phyloP scores from a whole-genome alignment of 2,888 invertebrate genomes.

The Lepidocyrtoides sp. region DNA sequence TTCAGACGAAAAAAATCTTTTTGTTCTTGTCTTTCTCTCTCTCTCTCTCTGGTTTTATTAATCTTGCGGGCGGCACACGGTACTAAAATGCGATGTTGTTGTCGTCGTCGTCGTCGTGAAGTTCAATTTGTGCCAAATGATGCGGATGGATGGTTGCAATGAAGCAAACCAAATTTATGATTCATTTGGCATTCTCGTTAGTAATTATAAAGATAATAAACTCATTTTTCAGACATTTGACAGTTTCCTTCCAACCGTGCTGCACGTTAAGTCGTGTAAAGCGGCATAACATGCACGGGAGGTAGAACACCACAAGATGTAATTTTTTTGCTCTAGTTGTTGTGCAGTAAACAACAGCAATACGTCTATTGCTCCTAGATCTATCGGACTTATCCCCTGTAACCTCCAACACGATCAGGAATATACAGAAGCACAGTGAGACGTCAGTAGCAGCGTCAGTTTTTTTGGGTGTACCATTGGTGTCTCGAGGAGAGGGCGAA shows the following conservation, averaged over 20 bases:
- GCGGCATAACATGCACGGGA: conserved; percentile 29
- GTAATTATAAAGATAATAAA: conserved; percentile 80
- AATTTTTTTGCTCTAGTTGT: conserved; percentile 20
- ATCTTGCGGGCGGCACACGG: background rate
- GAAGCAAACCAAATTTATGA: conserved; percentile 72
- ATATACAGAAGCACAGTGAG: background rate
- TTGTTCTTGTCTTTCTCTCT: background rate
- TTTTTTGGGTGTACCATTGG: background rate
- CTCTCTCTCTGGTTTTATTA: background rate
- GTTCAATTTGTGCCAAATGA: conserved; percentile 60
- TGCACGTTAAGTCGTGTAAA: conserved; percentile 8
- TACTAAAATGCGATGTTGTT: background rate
- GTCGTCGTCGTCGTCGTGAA: too few relatives aligned
- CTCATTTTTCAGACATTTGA: conserved; percentile 77
- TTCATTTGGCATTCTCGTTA: conserved; percentile 75
- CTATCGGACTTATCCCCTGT: background rate
- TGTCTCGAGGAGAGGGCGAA: background rate
- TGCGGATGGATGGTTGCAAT: conserved; percentile 40
- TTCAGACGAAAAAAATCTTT: background rate
- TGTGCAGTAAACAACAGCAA: background rate
- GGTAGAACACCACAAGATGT: background rate
- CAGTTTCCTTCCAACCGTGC: conserved; percentile 45
- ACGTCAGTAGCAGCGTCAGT: conserved; percentile 13
- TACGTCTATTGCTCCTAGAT: conserved; percentile 29
- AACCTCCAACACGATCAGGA: background rate